Conservation (phyloP, 2,797 vertebrate genomes). For the Miichthys miiuy region DNA sequence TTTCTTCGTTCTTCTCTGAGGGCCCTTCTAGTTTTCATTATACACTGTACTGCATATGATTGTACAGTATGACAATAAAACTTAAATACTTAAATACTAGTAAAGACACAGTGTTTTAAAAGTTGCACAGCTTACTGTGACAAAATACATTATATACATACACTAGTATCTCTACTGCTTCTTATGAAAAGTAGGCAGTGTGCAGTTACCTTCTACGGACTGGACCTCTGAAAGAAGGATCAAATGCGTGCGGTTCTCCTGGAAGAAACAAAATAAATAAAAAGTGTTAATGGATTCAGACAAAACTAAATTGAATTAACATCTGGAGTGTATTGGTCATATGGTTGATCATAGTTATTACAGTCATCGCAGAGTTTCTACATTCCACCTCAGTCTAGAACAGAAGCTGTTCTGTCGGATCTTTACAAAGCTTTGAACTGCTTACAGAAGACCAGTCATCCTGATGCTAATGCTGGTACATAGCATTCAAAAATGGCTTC, state of each 20-base stretch:
- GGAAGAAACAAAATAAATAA: background rate
- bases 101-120: background rate
- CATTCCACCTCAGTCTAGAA: no score
- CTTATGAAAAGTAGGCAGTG: background rate
- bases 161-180: background rate
- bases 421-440: no score
- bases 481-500: no score
- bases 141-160: background rate
- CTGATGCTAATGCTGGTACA: no score
- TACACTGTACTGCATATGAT: background rate
- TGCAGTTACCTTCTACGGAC: background rate
- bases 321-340: background rate
- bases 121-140: background rate
- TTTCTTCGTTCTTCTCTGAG: no score
- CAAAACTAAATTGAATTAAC: background rate
- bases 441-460: no score
- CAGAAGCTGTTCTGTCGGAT: no score
- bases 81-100: no score
- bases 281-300: background rate
- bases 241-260: background rate
- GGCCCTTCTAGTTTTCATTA: background rate
- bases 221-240: conserved; percentile 1
- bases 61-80: background rate
- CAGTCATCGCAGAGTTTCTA: no score
- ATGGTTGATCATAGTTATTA: no score